phyloP scores from a whole-genome alignment of 2,113 vertebrate genomes.

The Dinomys branickii region DNA sequence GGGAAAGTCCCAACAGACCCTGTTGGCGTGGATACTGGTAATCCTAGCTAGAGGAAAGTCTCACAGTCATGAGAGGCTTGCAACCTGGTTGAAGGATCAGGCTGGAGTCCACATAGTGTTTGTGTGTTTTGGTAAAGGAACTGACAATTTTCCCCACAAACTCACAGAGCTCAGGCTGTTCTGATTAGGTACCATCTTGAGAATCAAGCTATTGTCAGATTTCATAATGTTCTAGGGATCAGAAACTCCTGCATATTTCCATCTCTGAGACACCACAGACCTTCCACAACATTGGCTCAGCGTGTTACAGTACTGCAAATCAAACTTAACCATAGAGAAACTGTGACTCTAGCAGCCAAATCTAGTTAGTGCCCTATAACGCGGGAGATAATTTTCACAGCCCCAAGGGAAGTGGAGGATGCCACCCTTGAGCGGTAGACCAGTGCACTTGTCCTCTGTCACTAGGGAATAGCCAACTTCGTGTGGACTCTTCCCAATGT shows the following conservation, averaged over 20 bases:
- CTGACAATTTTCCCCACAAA: background rate
- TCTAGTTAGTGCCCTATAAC: background rate
- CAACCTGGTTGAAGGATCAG: background rate
- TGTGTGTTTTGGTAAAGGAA: background rate
- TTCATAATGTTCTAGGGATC: background rate
- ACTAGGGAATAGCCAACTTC: background rate
- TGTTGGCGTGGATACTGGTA: background rate
- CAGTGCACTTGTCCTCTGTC: background rate
- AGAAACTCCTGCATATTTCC: background rate
- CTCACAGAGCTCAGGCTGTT: background rate
- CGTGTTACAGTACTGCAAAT: background rate
- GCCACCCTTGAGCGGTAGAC: background rate
- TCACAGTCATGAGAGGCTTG: background rate
- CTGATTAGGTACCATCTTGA: background rate
- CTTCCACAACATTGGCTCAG: background rate
- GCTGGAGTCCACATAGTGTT: background rate
- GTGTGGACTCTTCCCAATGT: background rate
- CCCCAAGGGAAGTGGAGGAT: background rate
- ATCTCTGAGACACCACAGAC: background rate
- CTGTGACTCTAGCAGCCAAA: background rate
- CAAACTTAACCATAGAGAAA: background rate
- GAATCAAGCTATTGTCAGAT: background rate
- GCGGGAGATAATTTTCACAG: background rate
- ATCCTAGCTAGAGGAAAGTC: background rate
- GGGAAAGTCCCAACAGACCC: background rate